A percentile compares a stretch with the other conserved stretches of the same genome.
Evolutionary conservation across 2,113 vertebrate genomes (phyloP).

Genomic region (Aegotheles bennettii): DNA sequence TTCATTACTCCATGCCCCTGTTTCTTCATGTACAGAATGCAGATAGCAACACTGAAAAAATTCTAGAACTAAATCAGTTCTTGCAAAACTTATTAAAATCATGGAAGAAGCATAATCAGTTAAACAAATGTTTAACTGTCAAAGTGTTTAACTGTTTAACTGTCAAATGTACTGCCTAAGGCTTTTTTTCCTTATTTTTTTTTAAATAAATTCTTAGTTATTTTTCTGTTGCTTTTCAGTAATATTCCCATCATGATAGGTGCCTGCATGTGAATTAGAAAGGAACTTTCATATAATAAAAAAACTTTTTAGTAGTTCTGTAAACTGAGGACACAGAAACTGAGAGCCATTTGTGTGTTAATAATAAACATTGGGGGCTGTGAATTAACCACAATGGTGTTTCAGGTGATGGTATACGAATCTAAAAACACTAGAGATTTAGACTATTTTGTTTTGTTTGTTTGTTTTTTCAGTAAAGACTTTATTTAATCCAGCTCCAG

Average conservation of each 20-base stretch:
- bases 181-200: not conserved
- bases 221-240: not conserved
- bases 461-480: slow-evolving; percentile 85
- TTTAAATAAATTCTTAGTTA: not conserved
- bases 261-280: not conserved
- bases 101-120: not conserved
- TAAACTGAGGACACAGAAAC: not conserved
- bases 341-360: not conserved
- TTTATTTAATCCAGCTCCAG: slow-evolving; percentile 95
- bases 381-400: not conserved
- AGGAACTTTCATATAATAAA: not conserved
- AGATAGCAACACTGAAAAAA: not conserved
- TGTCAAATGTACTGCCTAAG: not conserved
- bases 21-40: not conserved
- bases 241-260: not conserved
- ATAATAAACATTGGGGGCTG: not conserved
- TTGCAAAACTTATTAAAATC: not conserved
- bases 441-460: not conserved
- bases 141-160: too few species aligned
- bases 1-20: not conserved
- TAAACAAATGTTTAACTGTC: too few species aligned
- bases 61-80: not conserved
- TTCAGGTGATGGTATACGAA: not conserved
- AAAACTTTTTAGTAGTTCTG: not conserved
- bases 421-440: not conserved